Evolutionary conservation across 2,888 invertebrate genomes (phyloP), one percentile per base, ranked within the genome.

Genomic region (Entomobrya proxima): DNA sequence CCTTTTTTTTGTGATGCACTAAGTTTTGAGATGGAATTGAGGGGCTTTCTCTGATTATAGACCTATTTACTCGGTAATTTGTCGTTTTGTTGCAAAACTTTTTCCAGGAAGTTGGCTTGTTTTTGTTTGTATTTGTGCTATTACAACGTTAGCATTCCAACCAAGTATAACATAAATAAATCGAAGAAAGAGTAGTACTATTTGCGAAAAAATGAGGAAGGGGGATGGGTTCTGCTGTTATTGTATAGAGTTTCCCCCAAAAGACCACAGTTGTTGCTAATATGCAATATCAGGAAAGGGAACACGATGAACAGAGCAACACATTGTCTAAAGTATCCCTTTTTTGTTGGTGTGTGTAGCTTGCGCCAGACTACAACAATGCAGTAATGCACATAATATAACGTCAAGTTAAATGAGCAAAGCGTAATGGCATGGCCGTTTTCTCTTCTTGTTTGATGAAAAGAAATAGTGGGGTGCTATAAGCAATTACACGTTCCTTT

Each of bases 11-110:
- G 47, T 50, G 47, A 47, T 74, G 47, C 50, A 32, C 21, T 47
- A 37, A 50, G 18, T 21, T 76, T 44, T 44, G 18, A 40, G 37
- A 76, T 32, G 37, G 37, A 21, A 37, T 52, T 52, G 37, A 13
- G 50, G 55, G 37, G 21, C 50, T 67, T 64, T 24, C 37, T 80
- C 58, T 58, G 58, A 80, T 83, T 67, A 83, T 76, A 27, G 55
- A 35, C 61, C 76, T 67, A 55, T 83, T 83, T 77, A 64, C n/a
- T 37, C 55, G 37, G 77, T 72, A 85, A 85, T 85, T 85, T 85
- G 85, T 85, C 78, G 78, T 78, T 84, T 72, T 74, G 44, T 61
- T 58, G 21, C 55, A 30, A 50, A 79, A 84, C 30, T 72, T 79
- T 72, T 74, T 21, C 32, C 61, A 30, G 67, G n/a, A 78, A 69